Base-by-base conservation (phyloP, 2,113 vertebrate species). In the Mormyrus lacerda region DNA sequence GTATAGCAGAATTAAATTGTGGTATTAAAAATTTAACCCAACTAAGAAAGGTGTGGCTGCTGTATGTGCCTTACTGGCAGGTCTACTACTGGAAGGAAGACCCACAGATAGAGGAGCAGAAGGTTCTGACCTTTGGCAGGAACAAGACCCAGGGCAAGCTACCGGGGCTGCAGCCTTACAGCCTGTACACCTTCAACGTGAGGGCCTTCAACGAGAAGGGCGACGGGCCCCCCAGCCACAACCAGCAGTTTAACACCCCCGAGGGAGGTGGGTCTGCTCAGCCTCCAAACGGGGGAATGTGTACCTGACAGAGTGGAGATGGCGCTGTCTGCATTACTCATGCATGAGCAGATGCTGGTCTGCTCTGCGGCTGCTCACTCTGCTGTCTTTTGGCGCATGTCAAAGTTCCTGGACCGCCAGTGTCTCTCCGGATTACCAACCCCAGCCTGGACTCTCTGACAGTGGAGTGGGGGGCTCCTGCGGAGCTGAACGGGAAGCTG, bases 121-220 rank as follows among this genome's bases (percentile, higher is more conserved):
- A 96, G 91, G 95, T 96, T 90, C 91, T 99, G 91, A 96, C 94
- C 87, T 98, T 98, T 93, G 95, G 93, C 82, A 97, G 97, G 92
- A 97, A 96, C 93, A 97, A 94, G 91, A 98, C 96, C 0, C 96
- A 96, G 2, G 98, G 97, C 89, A 97, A 95, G 92, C 93, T 99
- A 87, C 96, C 97, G 0, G 97, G 96, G 45, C 95, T 99, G 84
- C 95, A 97, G 44, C 97, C 98, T 35, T 98, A 96, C 92, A 99
- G 97, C 92, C 91, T 96, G 92, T 99, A 99, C 90, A 94, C 89
- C 10, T 91, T 99, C 90, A 96, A 96, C 55, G 95, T 99, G 89
- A 96, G 94, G 84, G 98, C 97, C 90, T 93, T 98, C 85, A 99
- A 99, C 8, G 96, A 94, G 89, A 98, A 97, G 94, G 98, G 98